These are phyloP conservation scores for Ericerus pela DNA, from an alignment of 1,140 invertebrate species.

Conservation along the genomic window DNA sequence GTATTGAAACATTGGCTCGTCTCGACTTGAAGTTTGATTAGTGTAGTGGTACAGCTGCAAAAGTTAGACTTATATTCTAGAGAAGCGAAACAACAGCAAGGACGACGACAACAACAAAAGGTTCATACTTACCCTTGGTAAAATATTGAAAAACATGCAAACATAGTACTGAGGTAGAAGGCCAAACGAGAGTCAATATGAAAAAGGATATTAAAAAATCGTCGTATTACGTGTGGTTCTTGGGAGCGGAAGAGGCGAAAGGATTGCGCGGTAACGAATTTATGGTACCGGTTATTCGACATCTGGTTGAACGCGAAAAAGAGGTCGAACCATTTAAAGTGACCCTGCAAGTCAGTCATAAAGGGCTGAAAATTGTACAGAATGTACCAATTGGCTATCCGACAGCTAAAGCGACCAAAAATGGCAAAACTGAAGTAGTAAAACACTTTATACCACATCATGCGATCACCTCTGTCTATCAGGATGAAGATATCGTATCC, in stretches of 20 bases:
- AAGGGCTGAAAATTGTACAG: conserved; percentile 88
- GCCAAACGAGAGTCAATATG: conserved; percentile 27
- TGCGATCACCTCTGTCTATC: conserved; percentile 72
- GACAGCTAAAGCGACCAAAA: conserved; percentile 17
- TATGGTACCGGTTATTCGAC: conserved; percentile 64
- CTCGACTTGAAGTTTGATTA: too few relatives aligned
- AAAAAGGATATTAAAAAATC: conserved; percentile 84
- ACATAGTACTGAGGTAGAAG: background rate
- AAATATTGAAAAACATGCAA: background rate
- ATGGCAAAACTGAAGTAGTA: conserved; percentile 45
- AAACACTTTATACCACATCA: conserved; percentile 92
- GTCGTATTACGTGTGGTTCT: conserved; percentile 95
- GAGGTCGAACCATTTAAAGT: conserved; percentile 84
- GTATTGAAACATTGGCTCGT: background rate
- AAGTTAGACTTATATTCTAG: too few relatives aligned
- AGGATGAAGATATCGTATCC: conserved; percentile 79
- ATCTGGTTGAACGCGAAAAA: conserved; percentile 66
- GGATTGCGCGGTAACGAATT: conserved; percentile 68
- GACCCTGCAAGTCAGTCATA: conserved; percentile 69
- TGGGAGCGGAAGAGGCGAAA: conserved; percentile 86
- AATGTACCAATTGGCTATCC: conserved; percentile 30
- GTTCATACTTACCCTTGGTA: too few relatives aligned
- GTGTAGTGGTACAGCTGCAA: too few relatives aligned
- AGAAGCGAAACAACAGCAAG: too few relatives aligned
- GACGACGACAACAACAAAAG: too few relatives aligned